A percentile compares a stretch with the other conserved stretches of the same genome.
phyloP scores from a whole-genome alignment of 2,797 vertebrate genomes.

The Danio tinwini region DNA sequence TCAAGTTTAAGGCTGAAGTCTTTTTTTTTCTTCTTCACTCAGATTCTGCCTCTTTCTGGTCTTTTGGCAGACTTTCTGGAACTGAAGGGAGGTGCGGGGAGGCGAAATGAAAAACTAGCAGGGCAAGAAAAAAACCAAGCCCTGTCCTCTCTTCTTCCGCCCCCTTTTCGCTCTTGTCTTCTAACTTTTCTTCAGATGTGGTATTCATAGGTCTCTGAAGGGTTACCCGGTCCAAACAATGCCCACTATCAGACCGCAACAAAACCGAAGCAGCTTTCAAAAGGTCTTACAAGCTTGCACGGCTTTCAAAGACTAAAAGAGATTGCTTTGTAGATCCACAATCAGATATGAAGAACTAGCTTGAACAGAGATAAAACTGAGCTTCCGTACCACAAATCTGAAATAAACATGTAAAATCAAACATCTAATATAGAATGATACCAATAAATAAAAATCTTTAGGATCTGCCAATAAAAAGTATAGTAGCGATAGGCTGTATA shows the following conservation, averaged over 20 bases:
- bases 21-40: slow-evolving; percentile 9
- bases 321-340: slow-evolving; percentile 9
- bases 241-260: slow-evolving; percentile 45
- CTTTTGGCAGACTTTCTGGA: slow-evolving; percentile 27
- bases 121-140: slow-evolving; percentile 7
- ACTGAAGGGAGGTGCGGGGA: slow-evolving; percentile 24
- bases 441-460: background rate
- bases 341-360: slow-evolving; percentile 4
- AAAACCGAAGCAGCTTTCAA: slow-evolving; percentile 54
- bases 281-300: slow-evolving; percentile 28
- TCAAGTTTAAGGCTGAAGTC: slow-evolving; percentile 37
- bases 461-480: background rate
- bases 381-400: background rate
- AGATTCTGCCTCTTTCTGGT: slow-evolving; percentile 21
- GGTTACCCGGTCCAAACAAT: slow-evolving; percentile 48
- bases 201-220: slow-evolving; percentile 51
- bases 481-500: background rate
- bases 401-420: background rate
- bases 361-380: background rate
- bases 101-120: slow-evolving; percentile 24
- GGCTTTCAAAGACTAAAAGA: slow-evolving; percentile 2
- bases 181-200: slow-evolving; percentile 41
- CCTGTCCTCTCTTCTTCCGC: slow-evolving; percentile 23
- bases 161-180: slow-evolving; percentile 22
- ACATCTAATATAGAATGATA: background rate